Evolutionary conservation across 2,797 vertebrate genomes (phyloP), one percentile per base, ranked within the genome.

Genomic region (Acrocephalus scirpaceus): DNA sequence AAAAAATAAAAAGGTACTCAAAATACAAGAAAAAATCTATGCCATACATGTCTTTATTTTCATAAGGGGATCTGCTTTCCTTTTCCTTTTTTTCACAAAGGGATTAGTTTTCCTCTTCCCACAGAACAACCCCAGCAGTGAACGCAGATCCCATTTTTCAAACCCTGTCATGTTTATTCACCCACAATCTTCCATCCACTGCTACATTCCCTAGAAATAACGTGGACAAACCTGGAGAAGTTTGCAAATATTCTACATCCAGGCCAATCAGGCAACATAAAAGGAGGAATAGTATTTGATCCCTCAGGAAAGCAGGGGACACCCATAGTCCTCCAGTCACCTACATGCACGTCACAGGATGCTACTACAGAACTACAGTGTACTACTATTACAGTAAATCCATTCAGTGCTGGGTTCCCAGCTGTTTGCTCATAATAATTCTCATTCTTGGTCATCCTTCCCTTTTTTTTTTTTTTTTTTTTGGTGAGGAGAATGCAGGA

Each of bases 181-280:
- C 57, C 25, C 40, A 9, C 72, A 60, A 14, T 34, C 25, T 80
- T 71, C 29, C 61, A 58, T 21, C 3, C 26, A 16, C 34, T 11
- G 2, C 34, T 47, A 40, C n/a, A 11, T 26, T 36, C 34, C 17
- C 60, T 1, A 27, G 16, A 50, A 88, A 48, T 11, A 42, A 48
- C 0, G 0, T 2, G 18, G 44, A 16, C 50, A 73, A 65, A 75
- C 17, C 44, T 5, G 1, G 34, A 81, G 23, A 85, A 22, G 40
- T 36, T 1, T 66, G 45, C 45, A 72, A 44, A 38, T 11, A 34
- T 22, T 81, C 13, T 25, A 29, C 32, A 71, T 45, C 26, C 38
- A 26, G 42, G 38, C 27, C 61, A 38, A 20, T 38, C 15, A 44
- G n/a, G 30, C 32, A 38, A 32, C 18, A 26, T 2, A n/a, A 81